phyloP scores from a whole-genome alignment of 2,113 vertebrate species.

The Calyptommatus sinebrachiatus region DNA sequence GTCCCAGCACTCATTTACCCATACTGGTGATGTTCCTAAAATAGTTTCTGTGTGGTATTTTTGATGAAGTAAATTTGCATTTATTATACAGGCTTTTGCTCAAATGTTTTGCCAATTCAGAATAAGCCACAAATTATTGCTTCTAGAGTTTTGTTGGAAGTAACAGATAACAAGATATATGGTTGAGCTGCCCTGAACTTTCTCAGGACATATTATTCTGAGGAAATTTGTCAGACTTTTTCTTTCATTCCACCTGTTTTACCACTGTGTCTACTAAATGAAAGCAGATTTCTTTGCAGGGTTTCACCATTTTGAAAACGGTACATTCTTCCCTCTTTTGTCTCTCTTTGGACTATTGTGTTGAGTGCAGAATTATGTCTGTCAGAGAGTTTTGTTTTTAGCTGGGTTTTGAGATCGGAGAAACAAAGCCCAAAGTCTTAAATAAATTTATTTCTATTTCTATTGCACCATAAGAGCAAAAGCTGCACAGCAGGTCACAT shows the following conservation, averaged over 20 bases:
- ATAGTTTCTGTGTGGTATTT: not conserved
- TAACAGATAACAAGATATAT: not conserved
- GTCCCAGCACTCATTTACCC: not conserved
- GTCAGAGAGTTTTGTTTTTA: too few species aligned
- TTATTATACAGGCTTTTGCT: not conserved
- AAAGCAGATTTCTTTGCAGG: too few species aligned
- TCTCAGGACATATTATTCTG: not conserved
- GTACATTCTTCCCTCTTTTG: too few species aligned
- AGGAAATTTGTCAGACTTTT: not conserved
- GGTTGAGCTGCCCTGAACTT: not conserved
- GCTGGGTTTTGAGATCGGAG: too few species aligned
- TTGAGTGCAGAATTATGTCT: too few species aligned
- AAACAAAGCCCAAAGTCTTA: not conserved
- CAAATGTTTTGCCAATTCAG: not conserved
- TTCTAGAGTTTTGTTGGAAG: not conserved
- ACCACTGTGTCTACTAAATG: too few species aligned
- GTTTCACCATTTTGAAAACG: too few species aligned
- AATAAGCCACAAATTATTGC: not conserved
- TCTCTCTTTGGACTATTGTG: too few species aligned
- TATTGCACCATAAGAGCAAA: too few species aligned
- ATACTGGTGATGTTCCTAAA: not conserved
- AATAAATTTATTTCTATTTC: not conserved
- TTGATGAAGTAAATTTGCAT: not conserved
- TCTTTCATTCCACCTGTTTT: not conserved
- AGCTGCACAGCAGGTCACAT: not conserved